phyloP scores from a whole-genome alignment of 1,140 invertebrate genomes.

The Drosophila tsacasi region DNA sequence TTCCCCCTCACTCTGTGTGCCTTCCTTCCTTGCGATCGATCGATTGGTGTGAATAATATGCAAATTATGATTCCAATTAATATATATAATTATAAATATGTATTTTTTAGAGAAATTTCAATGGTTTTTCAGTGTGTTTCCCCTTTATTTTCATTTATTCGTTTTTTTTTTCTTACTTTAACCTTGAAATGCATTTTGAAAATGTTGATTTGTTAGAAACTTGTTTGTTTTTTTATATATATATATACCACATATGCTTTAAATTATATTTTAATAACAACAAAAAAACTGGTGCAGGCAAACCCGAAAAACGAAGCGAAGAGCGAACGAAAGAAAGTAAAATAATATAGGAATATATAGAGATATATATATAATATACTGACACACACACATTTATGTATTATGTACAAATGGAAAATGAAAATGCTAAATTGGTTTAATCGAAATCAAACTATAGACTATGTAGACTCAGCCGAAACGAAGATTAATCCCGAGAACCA shows the following conservation, averaged over 20 bases:
- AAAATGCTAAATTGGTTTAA: slow-evolving; percentile 32
- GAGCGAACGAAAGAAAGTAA: slow-evolving; percentile 31
- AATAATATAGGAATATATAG: slow-evolving; percentile 29
- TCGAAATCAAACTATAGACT: slow-evolving; percentile 29
- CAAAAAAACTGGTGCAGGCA: slow-evolving; percentile 75
- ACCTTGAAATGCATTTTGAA: slow-evolving; percentile 43
- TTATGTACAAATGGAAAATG: slow-evolving; percentile 45
- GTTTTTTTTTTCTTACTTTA: slow-evolving; percentile 7
- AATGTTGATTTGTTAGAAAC: slow-evolving; percentile 54
- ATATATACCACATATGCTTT: slow-evolving; percentile 32
- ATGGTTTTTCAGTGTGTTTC: slow-evolving; percentile 30
- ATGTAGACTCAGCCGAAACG: not conserved
- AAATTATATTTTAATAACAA: slow-evolving; percentile 41
- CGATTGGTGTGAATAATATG: slow-evolving; percentile 47
- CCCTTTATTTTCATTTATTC: slow-evolving; percentile 2
- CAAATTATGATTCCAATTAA: slow-evolving; percentile 39
- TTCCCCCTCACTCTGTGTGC: not conserved
- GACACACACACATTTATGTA: slow-evolving; percentile 28
- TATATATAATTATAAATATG: slow-evolving; percentile 24
- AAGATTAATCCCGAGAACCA: not conserved
- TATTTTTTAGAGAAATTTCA: slow-evolving; percentile 36
- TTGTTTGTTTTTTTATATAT: slow-evolving; percentile 29
- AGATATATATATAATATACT: slow-evolving; percentile 6
- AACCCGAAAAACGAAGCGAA: slow-evolving; percentile 40
- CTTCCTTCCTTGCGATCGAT: not conserved